Percentiles rank a stretch among this genome's conserved stretches.
Evolutionary conservation across 1,140 invertebrate genomes (phyloP).

Genomic region (Apis florea): DNA sequence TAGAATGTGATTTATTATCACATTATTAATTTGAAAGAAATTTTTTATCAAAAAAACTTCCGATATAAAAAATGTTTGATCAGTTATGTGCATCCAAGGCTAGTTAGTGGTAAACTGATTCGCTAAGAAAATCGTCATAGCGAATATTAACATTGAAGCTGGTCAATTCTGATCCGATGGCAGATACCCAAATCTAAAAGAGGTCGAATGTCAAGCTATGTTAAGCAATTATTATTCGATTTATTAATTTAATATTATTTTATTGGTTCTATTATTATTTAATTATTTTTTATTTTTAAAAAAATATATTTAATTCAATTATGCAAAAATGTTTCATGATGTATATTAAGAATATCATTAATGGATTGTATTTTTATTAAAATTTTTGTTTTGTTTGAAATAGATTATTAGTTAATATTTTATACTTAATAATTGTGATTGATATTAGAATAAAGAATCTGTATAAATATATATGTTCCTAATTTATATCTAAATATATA

Average conservation of each 20-base stretch:
- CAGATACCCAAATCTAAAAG: constrained; percentile 77
- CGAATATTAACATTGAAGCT: constrained; percentile 71
- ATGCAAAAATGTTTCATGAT: not conserved
- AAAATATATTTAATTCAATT: not conserved
- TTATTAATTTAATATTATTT: not conserved
- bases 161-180: constrained; percentile 74
- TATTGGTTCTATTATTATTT: not conserved
- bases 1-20: not conserved
- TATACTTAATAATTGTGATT: no score
- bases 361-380: not conserved
- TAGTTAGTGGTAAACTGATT: constrained; percentile 71
- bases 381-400: not conserved
- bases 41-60: no score
- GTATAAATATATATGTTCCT: no score
- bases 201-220: constrained; percentile 78
- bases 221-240: not conserved
- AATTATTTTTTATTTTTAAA: not conserved
- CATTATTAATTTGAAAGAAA: not conserved
- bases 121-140: constrained; percentile 58
- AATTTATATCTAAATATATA: no score
- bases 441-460: no score
- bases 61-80: constrained; percentile 13
- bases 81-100: constrained; percentile 61
- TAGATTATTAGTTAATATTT: not conserved
- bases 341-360: not conserved